Evolutionary conservation across 2,113 vertebrate genomes (phyloP), one percentile per base, ranked within the genome.

Genomic region (Dicentrarchus labrax): DNA sequence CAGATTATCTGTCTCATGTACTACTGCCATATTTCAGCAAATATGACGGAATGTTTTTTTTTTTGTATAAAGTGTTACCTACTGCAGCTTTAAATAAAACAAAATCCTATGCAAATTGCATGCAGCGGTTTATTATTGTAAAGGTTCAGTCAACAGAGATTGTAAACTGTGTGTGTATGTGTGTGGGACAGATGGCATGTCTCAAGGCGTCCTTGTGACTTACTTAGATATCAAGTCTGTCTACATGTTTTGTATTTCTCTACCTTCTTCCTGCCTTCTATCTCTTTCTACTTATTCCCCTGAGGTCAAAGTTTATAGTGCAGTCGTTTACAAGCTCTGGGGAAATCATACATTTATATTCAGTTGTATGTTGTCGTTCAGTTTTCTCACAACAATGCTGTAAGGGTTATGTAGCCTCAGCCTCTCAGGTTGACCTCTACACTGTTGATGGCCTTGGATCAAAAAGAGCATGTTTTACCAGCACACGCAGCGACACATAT

Each of bases 401-500:
- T 16, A 61, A 53, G 36, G 30, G 68, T 66, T 15, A n/a, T n/a
- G 30, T n/a, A 5, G 16, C 36, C 59, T 69, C n/a, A 11, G 16
- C 66, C 73, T 60, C 36, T 62, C 22, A 5, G 11, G 24, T 62
- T 78, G 84, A 91, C 82, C 89, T 83, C 75, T 30, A 57, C 78
- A 41, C 38, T 41, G 65, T 65, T 61, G 47, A 43, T 86, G 78
- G 84, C 86, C 65, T 71, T 19, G 6, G 30, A 71, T 77, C 59
- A 87, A 84, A 61, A 39, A n/a, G 53, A 78, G 72, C 80, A 70
- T 83, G 86, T 78, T 74, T 87, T 80, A 77, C 78, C 13, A n/a
- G 59, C 80, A 50, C 77, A 82, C 45, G 84, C 79, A 8, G 88
- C 21, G 80, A 68, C 87, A 87, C 88, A 89, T 86, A 87, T 90